phyloP scores from a whole-genome alignment of 2,888 invertebrate species.

The Ophonus ardosiacus region DNA sequence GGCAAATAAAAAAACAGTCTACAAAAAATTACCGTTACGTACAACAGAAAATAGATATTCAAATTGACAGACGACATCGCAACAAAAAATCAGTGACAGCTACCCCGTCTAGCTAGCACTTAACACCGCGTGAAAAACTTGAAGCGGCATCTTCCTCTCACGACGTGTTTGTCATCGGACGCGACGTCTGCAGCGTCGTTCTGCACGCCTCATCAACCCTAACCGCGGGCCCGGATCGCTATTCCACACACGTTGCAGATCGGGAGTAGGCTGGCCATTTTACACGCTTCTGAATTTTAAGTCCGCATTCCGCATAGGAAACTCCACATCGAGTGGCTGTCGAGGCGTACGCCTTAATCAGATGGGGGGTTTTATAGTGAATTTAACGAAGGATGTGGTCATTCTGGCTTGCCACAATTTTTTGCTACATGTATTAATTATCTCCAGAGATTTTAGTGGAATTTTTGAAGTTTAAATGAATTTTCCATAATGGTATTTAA shows the following conservation, averaged over 20 bases:
- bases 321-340: neutral
- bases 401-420: too few relatives aligned
- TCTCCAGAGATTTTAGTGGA: too few relatives aligned
- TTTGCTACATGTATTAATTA: too few relatives aligned
- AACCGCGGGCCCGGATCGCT: slow-evolving; percentile 43
- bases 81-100: slow-evolving; percentile 29
- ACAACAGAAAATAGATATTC: slow-evolving; percentile 11
- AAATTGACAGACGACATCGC: slow-evolving; percentile 24
- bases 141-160: neutral
- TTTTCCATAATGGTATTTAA: too few relatives aligned
- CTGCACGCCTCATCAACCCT: slow-evolving; percentile 58
- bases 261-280: slow-evolving; percentile 52
- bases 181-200: slow-evolving; percentile 57
- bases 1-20: too few relatives aligned
- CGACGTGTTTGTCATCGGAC: slow-evolving; percentile 55
- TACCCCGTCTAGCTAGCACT: neutral
- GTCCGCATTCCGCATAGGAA: slow-evolving; percentile 36
- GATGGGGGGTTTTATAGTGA: too few relatives aligned
- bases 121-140: slow-evolving; percentile 37
- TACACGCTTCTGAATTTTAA: slow-evolving; percentile 61
- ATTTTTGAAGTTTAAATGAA: too few relatives aligned
- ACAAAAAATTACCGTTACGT: neutral
- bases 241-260: slow-evolving; percentile 58
- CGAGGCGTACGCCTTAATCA: too few relatives aligned
- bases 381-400: too few relatives aligned